phyloP scores from a whole-genome alignment of 2,113 vertebrate species.

The Pavo muticus region DNA sequence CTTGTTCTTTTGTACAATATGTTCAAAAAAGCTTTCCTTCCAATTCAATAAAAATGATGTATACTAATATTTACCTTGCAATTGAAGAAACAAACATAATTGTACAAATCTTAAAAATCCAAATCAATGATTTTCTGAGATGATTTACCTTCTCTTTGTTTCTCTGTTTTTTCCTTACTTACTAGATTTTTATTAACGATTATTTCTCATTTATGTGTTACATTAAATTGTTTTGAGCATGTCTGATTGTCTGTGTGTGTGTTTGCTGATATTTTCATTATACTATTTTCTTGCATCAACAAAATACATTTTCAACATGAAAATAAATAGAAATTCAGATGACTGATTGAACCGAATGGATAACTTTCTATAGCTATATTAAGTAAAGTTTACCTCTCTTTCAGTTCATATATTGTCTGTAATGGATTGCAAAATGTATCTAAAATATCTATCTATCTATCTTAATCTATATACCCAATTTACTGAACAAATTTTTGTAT shows the following conservation, averaged over 20 bases:
- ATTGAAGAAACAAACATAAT: slow-evolving; percentile 42
- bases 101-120: background rate
- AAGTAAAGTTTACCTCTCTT: background rate
- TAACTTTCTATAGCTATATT: background rate
- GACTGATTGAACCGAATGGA: background rate
- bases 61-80: background rate
- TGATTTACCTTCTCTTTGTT: background rate
- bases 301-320: background rate
- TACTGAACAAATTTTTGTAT: background rate
- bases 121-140: background rate
- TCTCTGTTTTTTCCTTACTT: slow-evolving; percentile 26
- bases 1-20: background rate
- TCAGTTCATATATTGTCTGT: background rate
- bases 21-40: background rate
- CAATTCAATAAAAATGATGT: background rate
- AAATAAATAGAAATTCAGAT: background rate
- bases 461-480: background rate
- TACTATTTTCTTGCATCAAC: background rate
- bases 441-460: background rate
- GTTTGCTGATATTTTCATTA: background rate
- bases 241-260: background rate
- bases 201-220: background rate
- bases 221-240: background rate
- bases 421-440: background rate
- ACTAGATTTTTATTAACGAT: slow-evolving; percentile 27